These are phyloP conservation scores for Calliphora vomitoria DNA, from an alignment of 2,888 invertebrate species.

Conservation along the genomic window DNA sequence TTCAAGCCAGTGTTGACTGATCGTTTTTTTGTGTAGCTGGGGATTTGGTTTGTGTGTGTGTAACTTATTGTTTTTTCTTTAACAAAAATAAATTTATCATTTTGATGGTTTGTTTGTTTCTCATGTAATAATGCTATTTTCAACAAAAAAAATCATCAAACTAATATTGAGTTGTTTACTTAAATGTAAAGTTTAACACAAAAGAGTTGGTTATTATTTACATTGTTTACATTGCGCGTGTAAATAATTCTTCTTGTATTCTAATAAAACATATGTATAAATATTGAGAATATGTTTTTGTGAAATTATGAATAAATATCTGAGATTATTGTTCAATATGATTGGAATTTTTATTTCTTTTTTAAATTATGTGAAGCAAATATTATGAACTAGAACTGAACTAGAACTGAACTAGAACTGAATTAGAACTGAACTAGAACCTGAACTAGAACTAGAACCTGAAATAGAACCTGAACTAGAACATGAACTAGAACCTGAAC, in stretches of 20 bases:
- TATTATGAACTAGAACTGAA: no score
- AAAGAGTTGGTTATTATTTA: background rate
- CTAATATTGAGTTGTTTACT: background rate
- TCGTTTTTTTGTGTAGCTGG: background rate
- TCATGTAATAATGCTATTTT: constrained; percentile 9
- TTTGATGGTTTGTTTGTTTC: constrained; percentile 10
- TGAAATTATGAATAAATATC: no score
- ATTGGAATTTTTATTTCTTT: no score
- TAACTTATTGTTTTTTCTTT: background rate
- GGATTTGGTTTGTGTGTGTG: background rate
- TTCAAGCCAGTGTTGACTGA: constrained; percentile 24
- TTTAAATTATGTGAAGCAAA: no score
- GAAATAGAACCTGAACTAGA: no score
- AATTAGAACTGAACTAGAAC: no score
- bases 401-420: no score
- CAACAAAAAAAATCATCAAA: background rate
- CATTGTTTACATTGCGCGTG: background rate
- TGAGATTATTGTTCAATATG: no score
- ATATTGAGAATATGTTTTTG: background rate
- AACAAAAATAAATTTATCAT: constrained; percentile 15
- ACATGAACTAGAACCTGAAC: no score
- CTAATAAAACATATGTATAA: background rate
- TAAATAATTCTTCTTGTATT: background rate
- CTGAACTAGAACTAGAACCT: no score
- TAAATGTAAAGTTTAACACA: background rate